Conservation (phyloP, 2,113 vertebrate genomes). For the Ciconia maguari region DNA sequence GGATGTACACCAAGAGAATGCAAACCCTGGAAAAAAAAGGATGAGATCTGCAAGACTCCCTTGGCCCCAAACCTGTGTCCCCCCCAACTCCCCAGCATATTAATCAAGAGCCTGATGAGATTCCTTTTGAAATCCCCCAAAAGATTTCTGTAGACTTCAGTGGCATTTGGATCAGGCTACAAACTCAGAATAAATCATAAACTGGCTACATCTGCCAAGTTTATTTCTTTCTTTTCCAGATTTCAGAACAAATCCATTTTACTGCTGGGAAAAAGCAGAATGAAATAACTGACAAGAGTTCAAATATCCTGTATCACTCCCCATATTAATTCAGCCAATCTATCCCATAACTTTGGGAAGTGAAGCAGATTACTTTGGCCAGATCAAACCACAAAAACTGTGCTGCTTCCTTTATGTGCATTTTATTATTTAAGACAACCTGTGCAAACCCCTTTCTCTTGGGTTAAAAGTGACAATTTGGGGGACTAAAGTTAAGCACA, state of each 20-base stretch:
- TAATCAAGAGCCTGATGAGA: conserved; percentile 49
- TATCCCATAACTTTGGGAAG: background rate
- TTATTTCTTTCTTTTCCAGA: conserved; percentile 49
- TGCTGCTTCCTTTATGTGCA: background rate
- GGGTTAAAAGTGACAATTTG: background rate
- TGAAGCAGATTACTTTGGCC: conserved; percentile 7
- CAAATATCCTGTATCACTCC: conserved; percentile 32
- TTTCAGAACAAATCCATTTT: conserved; percentile 56
- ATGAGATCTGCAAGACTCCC: conserved; percentile 37
- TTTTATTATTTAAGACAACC: background rate
- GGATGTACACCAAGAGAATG: conserved; percentile 26
- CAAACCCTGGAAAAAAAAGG: conserved; percentile 11
- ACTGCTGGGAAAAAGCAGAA: conserved; percentile 59
- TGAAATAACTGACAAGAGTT: conserved; percentile 36
- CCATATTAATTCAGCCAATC: conserved; percentile 24
- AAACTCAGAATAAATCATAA: conserved; percentile 59
- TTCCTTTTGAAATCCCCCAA: conserved; percentile 41
- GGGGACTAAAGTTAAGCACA: background rate
- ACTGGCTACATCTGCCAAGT: conserved; percentile 44
- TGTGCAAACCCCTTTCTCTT: background rate
- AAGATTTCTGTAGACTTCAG: conserved; percentile 44
- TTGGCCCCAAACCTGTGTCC: background rate
- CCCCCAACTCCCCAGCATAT: conserved; percentile 20
- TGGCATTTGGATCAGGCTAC: conserved; percentile 45
- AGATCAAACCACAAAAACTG: background rate